phyloP scores from a whole-genome alignment of 2,888 invertebrate genomes.

The Lomographa bimaculata region DNA sequence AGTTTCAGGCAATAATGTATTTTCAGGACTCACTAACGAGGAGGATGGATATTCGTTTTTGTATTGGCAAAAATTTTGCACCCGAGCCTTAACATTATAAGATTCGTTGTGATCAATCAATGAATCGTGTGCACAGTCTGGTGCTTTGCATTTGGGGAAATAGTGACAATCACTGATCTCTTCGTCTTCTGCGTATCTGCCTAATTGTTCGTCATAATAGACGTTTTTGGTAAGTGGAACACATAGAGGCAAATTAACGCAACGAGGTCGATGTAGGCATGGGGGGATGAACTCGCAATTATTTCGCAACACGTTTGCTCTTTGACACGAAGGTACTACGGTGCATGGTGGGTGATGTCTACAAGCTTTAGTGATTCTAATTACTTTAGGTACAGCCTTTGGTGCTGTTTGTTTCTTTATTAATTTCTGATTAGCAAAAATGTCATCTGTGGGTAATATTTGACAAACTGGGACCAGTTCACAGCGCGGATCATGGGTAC shows the following conservation, averaged over 20 bases:
- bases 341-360: conserved; percentile 73
- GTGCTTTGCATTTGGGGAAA: conserved; percentile 47
- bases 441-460: conserved; percentile 53
- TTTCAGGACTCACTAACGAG: conserved; percentile 43
- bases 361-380: conserved; percentile 72
- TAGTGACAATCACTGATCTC: conserved; percentile 44
- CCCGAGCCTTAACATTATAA: conserved; percentile 39
- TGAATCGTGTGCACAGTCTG: conserved; percentile 47
- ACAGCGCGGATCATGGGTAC: conserved; percentile 61
- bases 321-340: conserved; percentile 73
- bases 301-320: conserved; percentile 61
- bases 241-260: conserved; percentile 70
- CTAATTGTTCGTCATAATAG: conserved; percentile 49
- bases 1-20: conserved; percentile 34
- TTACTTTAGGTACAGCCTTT: conserved; percentile 50
- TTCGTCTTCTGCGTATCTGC: conserved; percentile 41
- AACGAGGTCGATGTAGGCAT: conserved; percentile 68
- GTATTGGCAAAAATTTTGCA: conserved; percentile 50
- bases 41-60: conserved; percentile 39
- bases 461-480: conserved; percentile 67
- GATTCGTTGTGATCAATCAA: conserved; percentile 37
- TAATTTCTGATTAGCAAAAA: conserved; percentile 41
- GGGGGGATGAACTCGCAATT: conserved; percentile 69
- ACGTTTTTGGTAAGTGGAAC: conserved; percentile 60
- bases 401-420: conserved; percentile 37